Evolutionary conservation across 2,888 invertebrate species (phyloP), one percentile per base, ranked within the genome.

Genomic region (Zhuqinia jingwanae): DNA sequence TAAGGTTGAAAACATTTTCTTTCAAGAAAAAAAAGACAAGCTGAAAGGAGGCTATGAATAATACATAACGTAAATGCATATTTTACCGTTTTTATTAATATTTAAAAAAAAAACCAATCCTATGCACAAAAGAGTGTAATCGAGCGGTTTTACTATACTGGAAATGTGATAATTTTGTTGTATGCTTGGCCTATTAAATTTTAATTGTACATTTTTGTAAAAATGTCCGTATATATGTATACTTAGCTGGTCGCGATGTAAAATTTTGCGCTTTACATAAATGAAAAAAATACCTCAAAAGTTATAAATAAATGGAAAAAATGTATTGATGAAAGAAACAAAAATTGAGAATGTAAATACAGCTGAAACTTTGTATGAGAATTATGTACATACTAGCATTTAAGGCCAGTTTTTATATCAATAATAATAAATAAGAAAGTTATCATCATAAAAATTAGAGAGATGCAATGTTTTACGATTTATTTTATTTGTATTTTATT

Each of bases 21-120:
- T 87, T 80, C 77, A 45, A 81, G 77, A 77, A 87, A 85, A 76
- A 81, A 85, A 81, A 87, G 86, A 87, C 86, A 87, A 87, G 86
- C 86, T 87, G 58, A 77, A 50, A 77, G 82, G 86, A 87, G 86
- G 86, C 86, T 87, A 81, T 81, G 70, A 81, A 82, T 56, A 75
- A 45, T 56, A 75, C 15, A 56, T 36, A 36, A 73, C 10, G 27
- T 22, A 36, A 36, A 36, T 36, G 36, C 36, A 36, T 36, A 36
- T 36, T 36, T 6, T n/a, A 60, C 63, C n/a, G 63, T 75, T 50
- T 58, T 70, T 84, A 68, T 45, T 60, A 56, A 45, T 85, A 70
- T 5, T 56, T 63, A 75, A 63, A 63, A 78, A 13, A 56, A 25
- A 73, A 78, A 22, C 56, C 47, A 50, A 75, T 30, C 36, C 8